phyloP scores from a whole-genome alignment of 1,140 invertebrate species.

The Chlorops oryzae region DNA sequence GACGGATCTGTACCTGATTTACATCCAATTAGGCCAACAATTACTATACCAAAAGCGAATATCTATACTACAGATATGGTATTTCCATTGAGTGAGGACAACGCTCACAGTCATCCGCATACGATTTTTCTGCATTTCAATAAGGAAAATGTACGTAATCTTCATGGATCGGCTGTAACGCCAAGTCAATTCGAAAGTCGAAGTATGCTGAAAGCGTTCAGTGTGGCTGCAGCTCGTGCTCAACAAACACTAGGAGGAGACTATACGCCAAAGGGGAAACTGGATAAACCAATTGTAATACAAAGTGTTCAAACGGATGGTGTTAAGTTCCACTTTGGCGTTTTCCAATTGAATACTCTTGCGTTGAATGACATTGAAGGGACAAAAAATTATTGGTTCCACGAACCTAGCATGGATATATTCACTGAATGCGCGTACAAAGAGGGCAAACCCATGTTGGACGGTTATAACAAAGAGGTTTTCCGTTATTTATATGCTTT shows the following conservation, averaged over 20 bases:
- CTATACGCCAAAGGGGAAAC: constrained; percentile 52
- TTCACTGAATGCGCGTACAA: constrained; percentile 62
- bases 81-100: no score
- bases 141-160: constrained; percentile 57
- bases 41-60: constrained; percentile 60
- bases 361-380: constrained; percentile 54
- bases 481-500: constrained; percentile 71
- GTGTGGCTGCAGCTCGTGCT: constrained; percentile 63
- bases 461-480: constrained; percentile 70
- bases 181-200: constrained; percentile 60
- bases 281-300: constrained; percentile 71
- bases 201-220: constrained; percentile 66
- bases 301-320: constrained; percentile 76
- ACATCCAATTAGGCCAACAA: constrained; percentile 61
- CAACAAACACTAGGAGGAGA: constrained; percentile 64
- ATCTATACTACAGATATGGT: constrained; percentile 66
- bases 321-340: constrained; percentile 67
- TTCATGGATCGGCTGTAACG: constrained; percentile 60
- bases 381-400: constrained; percentile 76
- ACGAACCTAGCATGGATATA: constrained; percentile 55
- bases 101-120: constrained; percentile 61
- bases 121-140: constrained; percentile 68
- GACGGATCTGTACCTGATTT: constrained; percentile 59
- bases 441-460: constrained; percentile 57
- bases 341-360: constrained; percentile 81